Conservation (phyloP, 2,797 vertebrate species). For the Champsocephalus gunnari region DNA sequence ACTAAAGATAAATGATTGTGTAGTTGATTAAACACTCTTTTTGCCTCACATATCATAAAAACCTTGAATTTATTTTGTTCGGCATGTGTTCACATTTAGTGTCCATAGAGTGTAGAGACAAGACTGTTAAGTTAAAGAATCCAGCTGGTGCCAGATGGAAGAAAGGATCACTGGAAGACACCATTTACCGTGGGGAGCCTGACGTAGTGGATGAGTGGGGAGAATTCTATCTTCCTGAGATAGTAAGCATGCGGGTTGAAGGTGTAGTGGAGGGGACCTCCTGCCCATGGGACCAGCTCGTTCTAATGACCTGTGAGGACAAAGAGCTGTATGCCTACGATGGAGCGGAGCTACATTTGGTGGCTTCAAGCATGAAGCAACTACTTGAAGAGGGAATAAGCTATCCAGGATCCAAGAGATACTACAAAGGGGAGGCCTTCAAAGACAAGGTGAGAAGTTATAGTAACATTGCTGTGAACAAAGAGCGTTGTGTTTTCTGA, state of each 20-base stretch:
- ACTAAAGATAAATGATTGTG: too few relatives aligned
- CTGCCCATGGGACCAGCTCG: constrained; percentile 17
- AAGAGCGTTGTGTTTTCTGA: neutral
- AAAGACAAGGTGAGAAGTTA: constrained; percentile 39
- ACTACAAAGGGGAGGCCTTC: constrained; percentile 48
- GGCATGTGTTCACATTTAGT: neutral
- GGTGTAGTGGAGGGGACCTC: constrained; percentile 16
- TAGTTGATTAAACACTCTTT: too few relatives aligned
- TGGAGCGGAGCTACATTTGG: constrained; percentile 51
- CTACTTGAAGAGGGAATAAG: fast-evolving
- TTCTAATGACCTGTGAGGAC: constrained; percentile 59
- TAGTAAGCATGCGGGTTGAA: constrained; percentile 30
- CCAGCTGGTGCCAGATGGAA: constrained; percentile 1
- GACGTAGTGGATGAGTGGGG: constrained; percentile 29
- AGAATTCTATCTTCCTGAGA: constrained; percentile 28
- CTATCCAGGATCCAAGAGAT: constrained; percentile 37
- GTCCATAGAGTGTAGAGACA: fast-evolving
- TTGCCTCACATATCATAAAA: too few relatives aligned
- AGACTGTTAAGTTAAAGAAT: fast-evolving
- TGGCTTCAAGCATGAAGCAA: neutral
- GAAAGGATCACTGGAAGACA: constrained; percentile 18
- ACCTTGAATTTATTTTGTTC: too few relatives aligned
- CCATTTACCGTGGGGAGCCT: neutral
- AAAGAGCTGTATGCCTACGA: constrained; percentile 39
- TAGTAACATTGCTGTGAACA: neutral